A percentile compares a stretch with the other conserved stretches of the same genome.
These are phyloP conservation scores for Oriolus oriolus DNA, from an alignment of 2,113 vertebrate genomes.

Conservation along the genomic window DNA sequence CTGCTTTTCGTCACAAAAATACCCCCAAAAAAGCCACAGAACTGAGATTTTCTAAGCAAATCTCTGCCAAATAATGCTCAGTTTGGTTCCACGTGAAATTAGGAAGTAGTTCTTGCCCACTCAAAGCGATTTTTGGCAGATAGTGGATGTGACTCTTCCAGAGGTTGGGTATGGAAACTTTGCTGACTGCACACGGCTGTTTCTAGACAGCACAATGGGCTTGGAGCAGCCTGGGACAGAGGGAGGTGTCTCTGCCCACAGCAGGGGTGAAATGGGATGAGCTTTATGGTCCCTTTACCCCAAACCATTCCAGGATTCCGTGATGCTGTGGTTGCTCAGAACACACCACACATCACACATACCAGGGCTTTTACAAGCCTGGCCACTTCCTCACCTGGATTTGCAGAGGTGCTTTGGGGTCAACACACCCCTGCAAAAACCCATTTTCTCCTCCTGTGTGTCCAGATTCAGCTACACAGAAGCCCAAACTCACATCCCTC, in stretches of 20 bases:
- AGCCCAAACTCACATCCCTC: neutral
- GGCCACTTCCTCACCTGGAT: neutral
- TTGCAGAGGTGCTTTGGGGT: neutral
- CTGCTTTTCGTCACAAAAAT: neutral
- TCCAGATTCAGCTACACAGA: neutral
- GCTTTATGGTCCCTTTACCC: neutral
- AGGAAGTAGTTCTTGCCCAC: neutral
- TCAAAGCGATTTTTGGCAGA: neutral
- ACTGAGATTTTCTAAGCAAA: neutral
- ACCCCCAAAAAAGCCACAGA: neutral
- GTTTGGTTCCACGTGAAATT: neutral
- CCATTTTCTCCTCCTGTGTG: neutral
- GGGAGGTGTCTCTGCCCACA: neutral
- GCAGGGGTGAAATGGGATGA: neutral
- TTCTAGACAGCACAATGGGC: neutral
- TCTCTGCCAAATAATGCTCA: neutral
- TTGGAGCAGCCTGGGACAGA: neutral
- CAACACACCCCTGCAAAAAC: neutral
- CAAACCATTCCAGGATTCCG: neutral
- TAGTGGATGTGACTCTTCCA: neutral
- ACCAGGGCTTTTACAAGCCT: neutral
- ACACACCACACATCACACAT: neutral
- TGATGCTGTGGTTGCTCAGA: neutral
- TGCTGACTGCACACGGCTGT: accelerated
- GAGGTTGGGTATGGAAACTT: accelerated